Evolutionary conservation across 2,888 invertebrate species (phyloP).

Genomic region (Rotaria magnacalcarata): DNA sequence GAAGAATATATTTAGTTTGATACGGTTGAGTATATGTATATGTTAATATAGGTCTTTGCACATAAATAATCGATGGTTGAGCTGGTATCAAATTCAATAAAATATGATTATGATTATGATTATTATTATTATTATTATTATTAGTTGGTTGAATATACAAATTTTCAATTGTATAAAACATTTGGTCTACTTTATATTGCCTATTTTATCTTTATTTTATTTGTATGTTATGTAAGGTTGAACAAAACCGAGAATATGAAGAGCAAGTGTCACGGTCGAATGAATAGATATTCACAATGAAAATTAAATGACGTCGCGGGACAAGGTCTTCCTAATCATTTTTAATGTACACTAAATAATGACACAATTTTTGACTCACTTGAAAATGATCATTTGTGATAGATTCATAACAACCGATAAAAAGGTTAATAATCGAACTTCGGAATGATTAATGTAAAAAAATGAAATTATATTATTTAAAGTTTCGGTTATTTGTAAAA

Average conservation of each 20-base stretch:
- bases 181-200: background rate
- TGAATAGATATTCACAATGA: background rate
- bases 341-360: background rate
- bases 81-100: background rate
- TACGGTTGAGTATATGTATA: background rate
- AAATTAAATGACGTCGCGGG: background rate
- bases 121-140: background rate
- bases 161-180: constrained; percentile 5
- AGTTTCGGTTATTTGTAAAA: too few relatives aligned
- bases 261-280: background rate
- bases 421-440: background rate
- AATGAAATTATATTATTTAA: too few relatives aligned
- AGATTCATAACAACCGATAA: too few relatives aligned
- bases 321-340: background rate
- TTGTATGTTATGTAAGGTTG: background rate
- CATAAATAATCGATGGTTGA: background rate
- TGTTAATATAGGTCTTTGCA: background rate
- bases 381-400: background rate
- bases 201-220: background rate
- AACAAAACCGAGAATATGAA: background rate
- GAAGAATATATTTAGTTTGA: background rate
- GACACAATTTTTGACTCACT: background rate
- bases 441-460: background rate
- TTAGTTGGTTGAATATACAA: background rate
- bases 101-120: background rate